Evolutionary conservation across 2,113 vertebrate genomes (phyloP).

Genomic region (Tragelaphus buxtoni): DNA sequence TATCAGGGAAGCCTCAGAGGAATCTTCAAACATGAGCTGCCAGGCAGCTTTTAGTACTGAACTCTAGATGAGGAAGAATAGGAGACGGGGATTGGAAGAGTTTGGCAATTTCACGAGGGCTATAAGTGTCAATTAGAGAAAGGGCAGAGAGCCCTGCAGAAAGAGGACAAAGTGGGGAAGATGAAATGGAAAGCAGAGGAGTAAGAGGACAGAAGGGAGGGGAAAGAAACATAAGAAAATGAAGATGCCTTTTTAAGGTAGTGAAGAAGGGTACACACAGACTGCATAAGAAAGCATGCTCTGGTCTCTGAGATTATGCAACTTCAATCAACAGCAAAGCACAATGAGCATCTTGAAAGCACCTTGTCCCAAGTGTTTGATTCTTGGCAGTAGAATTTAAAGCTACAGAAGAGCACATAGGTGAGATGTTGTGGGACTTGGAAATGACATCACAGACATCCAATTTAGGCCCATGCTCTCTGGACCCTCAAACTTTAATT

Average conservation of each 20-base stretch:
- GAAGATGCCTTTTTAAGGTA: neutral
- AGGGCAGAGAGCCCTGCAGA: neutral
- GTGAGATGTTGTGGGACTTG: neutral
- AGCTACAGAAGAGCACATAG: constrained; percentile 46
- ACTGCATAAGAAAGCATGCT: neutral
- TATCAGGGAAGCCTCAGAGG: neutral
- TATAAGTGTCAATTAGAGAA: neutral
- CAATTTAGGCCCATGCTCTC: constrained; percentile 11
- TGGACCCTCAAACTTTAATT: constrained; percentile 55
- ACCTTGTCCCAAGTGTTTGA: constrained; percentile 32
- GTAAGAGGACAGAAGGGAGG: neutral
- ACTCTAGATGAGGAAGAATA: neutral
- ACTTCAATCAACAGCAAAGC: neutral
- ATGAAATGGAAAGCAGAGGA: neutral
- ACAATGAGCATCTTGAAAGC: neutral
- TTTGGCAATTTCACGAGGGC: neutral
- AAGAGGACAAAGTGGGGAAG: neutral
- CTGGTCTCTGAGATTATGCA: neutral
- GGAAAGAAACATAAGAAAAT: neutral
- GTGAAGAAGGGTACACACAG: neutral
- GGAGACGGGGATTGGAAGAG: neutral
- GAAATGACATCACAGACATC: constrained; percentile 42
- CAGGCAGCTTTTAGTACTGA: neutral
- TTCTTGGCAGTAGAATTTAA: constrained; percentile 54
- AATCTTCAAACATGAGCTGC: neutral